Percentiles rank a stretch among this genome's conserved stretches.
Evolutionary conservation across 2,113 vertebrate genomes (phyloP).

Genomic region (Grammomys surdaster): DNA sequence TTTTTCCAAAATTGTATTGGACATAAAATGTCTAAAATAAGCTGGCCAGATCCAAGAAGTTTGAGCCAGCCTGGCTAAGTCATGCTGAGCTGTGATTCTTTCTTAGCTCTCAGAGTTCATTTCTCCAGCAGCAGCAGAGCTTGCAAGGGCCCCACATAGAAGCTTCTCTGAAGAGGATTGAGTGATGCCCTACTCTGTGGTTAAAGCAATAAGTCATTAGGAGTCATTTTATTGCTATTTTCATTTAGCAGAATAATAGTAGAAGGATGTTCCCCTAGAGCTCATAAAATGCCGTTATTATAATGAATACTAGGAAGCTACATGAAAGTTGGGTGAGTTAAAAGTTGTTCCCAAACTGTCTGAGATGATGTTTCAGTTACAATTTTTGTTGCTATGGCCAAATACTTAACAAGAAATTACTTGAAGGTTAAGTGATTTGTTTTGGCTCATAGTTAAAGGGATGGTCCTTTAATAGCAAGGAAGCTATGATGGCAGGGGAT

Average conservation of each 20-base stretch:
- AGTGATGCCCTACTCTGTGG: neutral
- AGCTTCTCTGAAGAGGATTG: neutral
- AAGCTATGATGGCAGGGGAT: neutral
- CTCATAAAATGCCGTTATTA: conserved; percentile 1
- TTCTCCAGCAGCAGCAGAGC: neutral
- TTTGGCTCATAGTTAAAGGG: neutral
- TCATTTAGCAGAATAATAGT: neutral
- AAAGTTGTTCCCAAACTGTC: conserved; percentile 9
- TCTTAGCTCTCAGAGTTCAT: neutral
- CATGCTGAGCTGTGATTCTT: neutral
- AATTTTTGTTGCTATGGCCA: neutral
- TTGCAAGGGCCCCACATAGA: neutral
- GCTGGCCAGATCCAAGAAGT: neutral
- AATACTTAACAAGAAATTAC: neutral
- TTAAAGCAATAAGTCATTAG: neutral
- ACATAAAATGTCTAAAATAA: neutral
- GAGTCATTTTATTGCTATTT: neutral
- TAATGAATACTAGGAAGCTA: neutral
- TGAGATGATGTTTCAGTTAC: neutral
- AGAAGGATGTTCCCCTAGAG: neutral
- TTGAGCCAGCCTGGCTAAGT: neutral
- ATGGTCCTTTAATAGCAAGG: neutral
- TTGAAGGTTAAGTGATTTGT: neutral
- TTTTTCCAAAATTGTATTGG: neutral
- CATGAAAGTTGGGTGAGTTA: conserved; percentile 12